These are phyloP conservation scores for Apostichopus japonicus DNA, from an alignment of 35 echinoderm and acorn worm genomes.

Conservation along the genomic window DNA sequence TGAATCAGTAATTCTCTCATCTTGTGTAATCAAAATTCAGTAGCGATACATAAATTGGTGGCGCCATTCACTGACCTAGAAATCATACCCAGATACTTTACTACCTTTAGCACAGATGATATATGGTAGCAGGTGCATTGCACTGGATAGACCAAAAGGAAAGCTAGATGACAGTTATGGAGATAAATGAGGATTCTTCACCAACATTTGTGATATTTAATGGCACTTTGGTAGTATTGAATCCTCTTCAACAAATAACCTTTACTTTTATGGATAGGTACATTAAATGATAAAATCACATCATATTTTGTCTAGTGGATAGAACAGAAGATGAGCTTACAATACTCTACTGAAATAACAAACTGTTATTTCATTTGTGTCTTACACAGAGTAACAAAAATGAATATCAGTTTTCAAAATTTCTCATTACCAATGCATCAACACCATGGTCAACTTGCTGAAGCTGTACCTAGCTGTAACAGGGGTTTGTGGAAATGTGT, in stretches of 20 bases:
- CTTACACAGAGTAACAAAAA: not conserved
- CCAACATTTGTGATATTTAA: slow-evolving; percentile 37
- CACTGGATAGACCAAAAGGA: not conserved
- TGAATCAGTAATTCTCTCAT: no score
- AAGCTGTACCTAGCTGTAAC: no score
- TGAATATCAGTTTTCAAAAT: no score
- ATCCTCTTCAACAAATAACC: slow-evolving; percentile 27
- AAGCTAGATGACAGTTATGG: slow-evolving; percentile 42
- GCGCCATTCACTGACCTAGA: slow-evolving; percentile 53
- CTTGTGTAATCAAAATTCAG: no score
- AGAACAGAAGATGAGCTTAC: not conserved
- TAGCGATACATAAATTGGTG: not conserved
- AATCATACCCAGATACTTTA: not conserved
- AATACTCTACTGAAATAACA: not conserved
- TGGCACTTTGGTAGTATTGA: not conserved
- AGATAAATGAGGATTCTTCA: slow-evolving; percentile 43
- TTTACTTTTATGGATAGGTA: slow-evolving; percentile 7
- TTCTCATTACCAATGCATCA: no score
- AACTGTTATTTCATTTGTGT: not conserved
- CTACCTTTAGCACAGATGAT: not conserved
- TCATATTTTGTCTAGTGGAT: not conserved
- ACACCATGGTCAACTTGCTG: no score
- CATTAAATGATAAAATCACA: slow-evolving; percentile 29
- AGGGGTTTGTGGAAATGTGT: no score
- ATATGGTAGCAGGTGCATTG: slow-evolving; percentile 37